Base-by-base conservation (phyloP, 30 jellyfish, hydroid and myxozoan genomes). In the Catostylus mosaicus region DNA sequence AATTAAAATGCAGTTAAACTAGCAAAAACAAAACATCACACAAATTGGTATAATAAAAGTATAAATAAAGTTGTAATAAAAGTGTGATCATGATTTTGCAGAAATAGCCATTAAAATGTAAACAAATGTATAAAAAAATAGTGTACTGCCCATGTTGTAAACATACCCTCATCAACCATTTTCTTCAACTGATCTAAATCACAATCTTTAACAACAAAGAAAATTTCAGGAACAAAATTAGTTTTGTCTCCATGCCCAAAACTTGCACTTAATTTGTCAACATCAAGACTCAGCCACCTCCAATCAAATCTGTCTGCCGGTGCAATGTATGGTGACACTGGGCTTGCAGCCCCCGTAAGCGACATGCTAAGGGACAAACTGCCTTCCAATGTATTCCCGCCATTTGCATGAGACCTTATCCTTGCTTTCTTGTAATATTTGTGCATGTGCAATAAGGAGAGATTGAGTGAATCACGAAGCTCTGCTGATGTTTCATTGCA, bases 251-350 rank as follows among this genome's bases (percentile, higher is more conserved):
- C 96, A 77, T 93, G 94, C 35, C 98, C 98, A 87, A 86, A 93
- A 36, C 97, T 93, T 12, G 97, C 98, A 83, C 90, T 78, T 10
- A 93, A 79, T 59, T 86, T 83, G 47, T 48, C 76, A 22, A 78
- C 93, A 86, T 93, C 98, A 2, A 93, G 83, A 62, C 51, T 80
- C n/a, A 93, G 64, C 98, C 98, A 93, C 23, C 96, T 78, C 98
- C 98, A 93, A 22, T 77, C 97, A 93, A 93, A 93, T 66, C 88
- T 87, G 56, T 93, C 97, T 14, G 65, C 73, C 34, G 91, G 94
- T 14, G 94, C 79, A 66, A 93, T 80, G 75, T 37, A 75, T 5
- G 97, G 97, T 23, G 97, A 88, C 45, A 78, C 50, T 14, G 97
- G 97, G 77, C 97, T 86, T 34, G 85, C 48, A 37, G 96, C 85